phyloP scores from a whole-genome alignment of 2,797 vertebrate genomes.

The Todus mexicanus region DNA sequence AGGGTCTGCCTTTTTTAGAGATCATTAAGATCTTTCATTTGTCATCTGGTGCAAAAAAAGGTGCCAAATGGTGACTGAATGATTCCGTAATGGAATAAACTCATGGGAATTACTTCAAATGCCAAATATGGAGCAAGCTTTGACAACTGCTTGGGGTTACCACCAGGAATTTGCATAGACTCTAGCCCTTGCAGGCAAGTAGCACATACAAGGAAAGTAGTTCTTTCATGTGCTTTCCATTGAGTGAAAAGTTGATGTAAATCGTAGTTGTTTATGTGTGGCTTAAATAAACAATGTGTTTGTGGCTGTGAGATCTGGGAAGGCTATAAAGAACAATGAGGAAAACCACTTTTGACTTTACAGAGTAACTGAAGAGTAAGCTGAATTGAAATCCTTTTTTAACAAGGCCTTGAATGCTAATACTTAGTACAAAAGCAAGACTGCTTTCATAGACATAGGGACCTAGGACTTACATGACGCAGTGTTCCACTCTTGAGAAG shows the following conservation, averaged over 20 bases:
- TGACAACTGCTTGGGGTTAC: slow-evolving; percentile 7
- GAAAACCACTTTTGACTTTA: slow-evolving; percentile 16
- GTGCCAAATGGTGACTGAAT: not conserved
- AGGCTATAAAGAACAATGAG: slow-evolving; percentile 13
- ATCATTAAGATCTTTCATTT: not conserved
- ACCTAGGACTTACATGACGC: not conserved
- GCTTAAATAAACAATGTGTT: slow-evolving; percentile 43
- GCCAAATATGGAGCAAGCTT: not conserved
- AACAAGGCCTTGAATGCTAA: not conserved
- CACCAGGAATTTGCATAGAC: not conserved
- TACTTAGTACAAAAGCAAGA: not conserved
- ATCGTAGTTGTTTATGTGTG: slow-evolving; percentile 12
- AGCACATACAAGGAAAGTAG: slow-evolving; percentile 13
- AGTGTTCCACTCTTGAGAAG: not conserved
- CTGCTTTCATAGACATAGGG: not conserved
- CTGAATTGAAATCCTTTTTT: not conserved
- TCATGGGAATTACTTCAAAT: not conserved
- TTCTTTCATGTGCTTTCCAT: slow-evolving; percentile 24
- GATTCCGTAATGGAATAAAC: slow-evolving; percentile 11
- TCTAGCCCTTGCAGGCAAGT: slow-evolving; percentile 5
- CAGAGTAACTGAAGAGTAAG: not conserved
- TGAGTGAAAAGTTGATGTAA: slow-evolving; percentile 40
- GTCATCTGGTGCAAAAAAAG: not conserved
- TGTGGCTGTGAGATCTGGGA: slow-evolving; percentile 12
- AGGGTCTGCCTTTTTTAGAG: not conserved